A percentile compares a stretch with the other conserved stretches of the same genome.
phyloP scores from a whole-genome alignment of 2,113 vertebrate genomes.

The Burhinus bistriatus region DNA sequence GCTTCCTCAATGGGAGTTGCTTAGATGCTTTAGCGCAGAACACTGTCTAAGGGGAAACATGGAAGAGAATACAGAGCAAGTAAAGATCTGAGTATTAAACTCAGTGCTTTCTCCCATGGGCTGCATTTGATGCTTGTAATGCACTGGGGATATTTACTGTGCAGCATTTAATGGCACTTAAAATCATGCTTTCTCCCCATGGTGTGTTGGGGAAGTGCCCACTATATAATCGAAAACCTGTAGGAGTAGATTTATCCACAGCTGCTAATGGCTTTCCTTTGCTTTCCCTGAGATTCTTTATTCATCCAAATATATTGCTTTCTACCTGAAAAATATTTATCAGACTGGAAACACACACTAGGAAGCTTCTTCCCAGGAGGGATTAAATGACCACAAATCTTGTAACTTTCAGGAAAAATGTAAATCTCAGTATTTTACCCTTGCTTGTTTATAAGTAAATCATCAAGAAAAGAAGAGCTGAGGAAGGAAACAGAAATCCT shows the following conservation, averaged over 20 bases:
- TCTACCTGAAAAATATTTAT: conserved; percentile 51
- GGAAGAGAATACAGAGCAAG: not conserved
- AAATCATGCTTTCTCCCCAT: conserved; percentile 24
- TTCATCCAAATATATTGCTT: conserved; percentile 44
- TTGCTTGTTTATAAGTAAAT: not conserved
- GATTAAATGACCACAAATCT: conserved; percentile 53
- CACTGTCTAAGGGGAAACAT: not conserved
- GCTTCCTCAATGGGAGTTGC: not conserved
- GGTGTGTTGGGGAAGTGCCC: conserved; percentile 19
- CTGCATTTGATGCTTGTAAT: not conserved
- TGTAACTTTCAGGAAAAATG: not conserved
- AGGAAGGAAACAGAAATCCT: conserved; percentile 9
- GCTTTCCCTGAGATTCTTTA: conserved; percentile 29
- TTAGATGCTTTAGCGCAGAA: not conserved
- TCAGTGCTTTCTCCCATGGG: not conserved
- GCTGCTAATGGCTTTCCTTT: conserved; percentile 39
- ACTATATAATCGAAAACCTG: conserved; percentile 40
- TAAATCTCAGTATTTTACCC: conserved; percentile 5
- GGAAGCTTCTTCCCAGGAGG: not conserved
- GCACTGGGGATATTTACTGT: conserved; percentile 27
- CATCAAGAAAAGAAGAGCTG: not conserved
- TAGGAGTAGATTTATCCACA: conserved; percentile 40
- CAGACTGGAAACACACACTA: conserved; percentile 29
- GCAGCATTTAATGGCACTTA: conserved; percentile 55
- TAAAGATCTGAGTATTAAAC: not conserved